Conservation (phyloP, 2,113 vertebrate species). For the Chinchilla lanigera region DNA sequence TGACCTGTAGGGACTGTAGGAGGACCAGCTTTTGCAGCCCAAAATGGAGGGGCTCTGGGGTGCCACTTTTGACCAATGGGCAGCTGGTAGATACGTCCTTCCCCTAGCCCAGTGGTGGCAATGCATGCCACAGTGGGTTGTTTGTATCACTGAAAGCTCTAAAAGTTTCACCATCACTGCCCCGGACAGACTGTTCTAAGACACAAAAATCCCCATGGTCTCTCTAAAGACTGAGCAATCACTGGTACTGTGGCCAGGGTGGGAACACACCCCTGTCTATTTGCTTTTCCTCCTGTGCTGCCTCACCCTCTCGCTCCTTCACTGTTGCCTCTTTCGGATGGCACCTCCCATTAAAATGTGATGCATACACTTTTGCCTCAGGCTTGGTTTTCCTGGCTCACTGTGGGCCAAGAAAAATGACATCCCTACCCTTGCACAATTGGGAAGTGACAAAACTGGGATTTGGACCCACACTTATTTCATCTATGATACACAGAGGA, state of each 20-base stretch:
- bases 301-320: not conserved
- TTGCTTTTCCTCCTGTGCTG: not conserved
- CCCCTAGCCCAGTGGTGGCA: not conserved
- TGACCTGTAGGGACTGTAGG: not conserved
- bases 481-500: not conserved
- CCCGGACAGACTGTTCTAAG: not conserved
- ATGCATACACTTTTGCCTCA: not conserved
- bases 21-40: not conserved
- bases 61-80: not conserved
- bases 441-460: not conserved
- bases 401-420: not conserved
- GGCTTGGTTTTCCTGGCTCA: constrained; percentile 22
- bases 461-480: not conserved
- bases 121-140: not conserved
- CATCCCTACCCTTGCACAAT: not conserved
- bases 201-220: not conserved
- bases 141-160: not conserved
- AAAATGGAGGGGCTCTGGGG: not conserved
- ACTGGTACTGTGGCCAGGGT: not conserved
- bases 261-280: not conserved
- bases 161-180: not conserved
- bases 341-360: not conserved
- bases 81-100: not conserved
- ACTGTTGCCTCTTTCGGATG: not conserved
- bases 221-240: not conserved